Evolutionary conservation across 1,140 invertebrate genomes (phyloP), one percentile per base, ranked within the genome.

Genomic region (Lethrus apterus): DNA sequence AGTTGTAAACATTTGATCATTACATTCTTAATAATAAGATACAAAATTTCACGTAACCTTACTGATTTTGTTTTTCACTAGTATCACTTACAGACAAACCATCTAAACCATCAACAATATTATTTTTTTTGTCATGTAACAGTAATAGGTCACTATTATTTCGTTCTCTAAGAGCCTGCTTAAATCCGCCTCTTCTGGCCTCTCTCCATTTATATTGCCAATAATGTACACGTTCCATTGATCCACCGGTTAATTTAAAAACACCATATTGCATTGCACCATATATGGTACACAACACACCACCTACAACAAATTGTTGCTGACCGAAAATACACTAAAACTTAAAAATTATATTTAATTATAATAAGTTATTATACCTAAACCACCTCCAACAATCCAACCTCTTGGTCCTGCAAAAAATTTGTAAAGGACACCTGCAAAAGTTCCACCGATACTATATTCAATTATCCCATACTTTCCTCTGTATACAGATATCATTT

Each of bases 341-440:
- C n/a, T 26, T 26, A 5, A 26, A 26, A 7, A 7, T 26, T 1
- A 7, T 2, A 29, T 11, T 11, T 29, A 29, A n/a, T n/a, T n/a
- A n/a, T n/a, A 20, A 32, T 10, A n/a, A 2, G 15, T 14, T 7
- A 20, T 47, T 49, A 45, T 67, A 75, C 74, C 75, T 52, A 77
- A 51, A 17, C 56, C 49, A 23, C 70, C 70, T n/a, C 84, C 84
- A 33, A 81, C 76, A 5, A 79, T 46, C 60, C 75, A 74, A 4
- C 75, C 83, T 47, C 75, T 74, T 1, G 78, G 52, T 1, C 85
- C 84, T 42, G 80, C 54, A 48, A 73, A 68, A 15, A 74, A 63
- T 67, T 78, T 83, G 57, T 79, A 84, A 17, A 79, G 1, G 3
- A 64, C 64, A 11, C 84, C 84, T 0, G 81, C 75, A 2, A 78